Base-by-base conservation (phyloP, 1,140 invertebrate species). In the Chrysopa pallens region DNA sequence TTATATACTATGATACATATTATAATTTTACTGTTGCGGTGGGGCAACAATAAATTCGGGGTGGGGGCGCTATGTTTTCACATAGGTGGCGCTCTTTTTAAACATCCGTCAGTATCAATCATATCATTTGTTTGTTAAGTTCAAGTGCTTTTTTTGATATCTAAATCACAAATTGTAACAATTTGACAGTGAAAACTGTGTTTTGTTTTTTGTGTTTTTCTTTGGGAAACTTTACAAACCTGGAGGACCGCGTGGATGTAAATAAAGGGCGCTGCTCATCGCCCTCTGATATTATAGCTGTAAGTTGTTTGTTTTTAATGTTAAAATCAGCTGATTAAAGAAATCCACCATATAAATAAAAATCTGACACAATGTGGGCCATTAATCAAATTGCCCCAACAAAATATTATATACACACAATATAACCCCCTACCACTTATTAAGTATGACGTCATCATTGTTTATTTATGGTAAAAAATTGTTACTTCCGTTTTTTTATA, bases 31-130 rank as follows among this genome's bases (percentile, higher is more conserved):
- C 52, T 50, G 49, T 28, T 49, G 54, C 59, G 59, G 59, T 60
- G 59, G 59, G 57, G 40, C 29, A 41, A 6, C 13, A 41, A 41
- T 41, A 41, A 39, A 27, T 23, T 23, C 46, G 47, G 52, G 53
- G 53, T 55, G 47, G 52, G 53, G 50, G 50, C 50, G 50, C 50
- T 48, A 39, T 27, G n/a, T 31, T 41, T 23, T 28, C 12, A 14
- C 40, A 23, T 57, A 55, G 53, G 47, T 57, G 53, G 52, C 56
- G 52, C 50, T 50, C 52, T 46, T 50, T 48, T 56, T 57, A 23
- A 23, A 54, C 57, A 57, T 59, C 58, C 48, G 56, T 60, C 57
- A 59, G 59, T 61, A 58, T 53, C 54, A 60, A 61, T 61, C 57
- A 61, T 59, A 58, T 58, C 59, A 57, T 52, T 54, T 54, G 54